Base-by-base conservation (phyloP, 2,888 invertebrate species). In the Eurytoma adleriae region DNA sequence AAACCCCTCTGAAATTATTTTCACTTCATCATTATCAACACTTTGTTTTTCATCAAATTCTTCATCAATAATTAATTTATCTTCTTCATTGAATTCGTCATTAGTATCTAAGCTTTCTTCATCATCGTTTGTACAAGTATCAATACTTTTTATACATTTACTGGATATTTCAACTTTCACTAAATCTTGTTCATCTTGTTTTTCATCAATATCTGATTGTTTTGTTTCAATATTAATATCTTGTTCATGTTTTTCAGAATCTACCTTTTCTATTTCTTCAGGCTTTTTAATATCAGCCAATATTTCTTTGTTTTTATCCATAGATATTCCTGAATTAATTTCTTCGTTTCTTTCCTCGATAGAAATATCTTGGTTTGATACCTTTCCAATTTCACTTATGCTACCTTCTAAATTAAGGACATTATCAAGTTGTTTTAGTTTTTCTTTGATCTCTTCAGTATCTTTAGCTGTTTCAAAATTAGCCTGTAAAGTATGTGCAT, bases 31-130 rank as follows among this genome's bases (percentile, higher is more conserved):
- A 12, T 48, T 52, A 52, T 77, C 24, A 50, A 56, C 61, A 12
- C 18, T 75, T 50, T 72, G 69, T 50, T 77, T 72, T 50, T 76
- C 75, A 69, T 77, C 61, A 66, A 78, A 76, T 30, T 78, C 66
- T 82, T 80, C 69, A 66, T 74, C 70, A 48, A 83, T 79, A 30
- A 79, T 64, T 48, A 77, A 72, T 67, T 78, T 77, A 73, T 78
- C 18, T 24, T 80, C 80, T 24, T 80, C 74, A 68, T 69, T 70
- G 1, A 70, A 72, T 69, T 80, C 73, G 69, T 80, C 69, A 2
- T n/a, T 27, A 70, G 64, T 24, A 64, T 74, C 77, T 62, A 24
- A 16, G 24, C 70, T 81, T 40, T 76, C 70, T 18, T 69, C 54
- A 59, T 80, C 64, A 13, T 48, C 54, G 24, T 74, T 40, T 40